These are phyloP conservation scores for Pseudorhiza aurosa DNA, from an alignment of 30 jellyfish, hydroid and myxozoan genomes.

Conservation along the genomic window DNA sequence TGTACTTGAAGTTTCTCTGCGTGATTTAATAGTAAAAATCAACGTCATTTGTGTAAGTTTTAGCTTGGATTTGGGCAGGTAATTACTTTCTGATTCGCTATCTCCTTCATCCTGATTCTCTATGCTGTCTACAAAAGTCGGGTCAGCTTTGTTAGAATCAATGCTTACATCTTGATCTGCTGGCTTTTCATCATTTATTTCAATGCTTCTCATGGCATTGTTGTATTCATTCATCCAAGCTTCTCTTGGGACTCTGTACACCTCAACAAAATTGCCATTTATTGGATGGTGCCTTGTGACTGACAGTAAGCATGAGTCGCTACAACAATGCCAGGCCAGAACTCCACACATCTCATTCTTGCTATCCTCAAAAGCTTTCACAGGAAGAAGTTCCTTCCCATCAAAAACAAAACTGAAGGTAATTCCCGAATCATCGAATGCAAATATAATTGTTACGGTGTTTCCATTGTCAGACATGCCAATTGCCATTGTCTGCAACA, in stretches of 20 bases:
- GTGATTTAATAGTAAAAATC: slow-evolving; percentile 1
- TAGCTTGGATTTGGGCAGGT: neutral
- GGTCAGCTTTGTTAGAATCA: neutral
- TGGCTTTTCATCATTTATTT: neutral
- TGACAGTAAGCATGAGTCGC: neutral
- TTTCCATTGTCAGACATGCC: neutral
- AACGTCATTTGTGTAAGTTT: slow-evolving; percentile 1
- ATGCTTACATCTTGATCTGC: slow-evolving; percentile 3
- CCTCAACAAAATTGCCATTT: slow-evolving; percentile 15
- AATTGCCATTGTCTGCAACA: slow-evolving; percentile 21
- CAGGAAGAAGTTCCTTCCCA: slow-evolving; percentile 1
- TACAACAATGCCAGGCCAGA: slow-evolving; percentile 10
- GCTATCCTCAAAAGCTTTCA: neutral
- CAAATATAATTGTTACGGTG: neutral
- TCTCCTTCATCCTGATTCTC: slow-evolving; percentile 28
- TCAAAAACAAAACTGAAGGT: neutral
- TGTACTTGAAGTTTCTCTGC: slow-evolving; percentile 16
- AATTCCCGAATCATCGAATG: slow-evolving; percentile 20
- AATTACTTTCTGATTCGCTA: neutral
- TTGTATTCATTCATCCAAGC: slow-evolving; percentile 32
- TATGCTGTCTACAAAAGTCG: neutral
- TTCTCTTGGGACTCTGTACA: slow-evolving; percentile 37
- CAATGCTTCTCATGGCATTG: slow-evolving; percentile 1
- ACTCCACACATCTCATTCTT: slow-evolving; percentile 2
- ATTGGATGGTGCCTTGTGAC: neutral